Percentiles rank a stretch among this genome's conserved stretches.
These are phyloP conservation scores for Endomychus coccineus DNA, from an alignment of 2,888 invertebrate species.

Conservation along the genomic window DNA sequence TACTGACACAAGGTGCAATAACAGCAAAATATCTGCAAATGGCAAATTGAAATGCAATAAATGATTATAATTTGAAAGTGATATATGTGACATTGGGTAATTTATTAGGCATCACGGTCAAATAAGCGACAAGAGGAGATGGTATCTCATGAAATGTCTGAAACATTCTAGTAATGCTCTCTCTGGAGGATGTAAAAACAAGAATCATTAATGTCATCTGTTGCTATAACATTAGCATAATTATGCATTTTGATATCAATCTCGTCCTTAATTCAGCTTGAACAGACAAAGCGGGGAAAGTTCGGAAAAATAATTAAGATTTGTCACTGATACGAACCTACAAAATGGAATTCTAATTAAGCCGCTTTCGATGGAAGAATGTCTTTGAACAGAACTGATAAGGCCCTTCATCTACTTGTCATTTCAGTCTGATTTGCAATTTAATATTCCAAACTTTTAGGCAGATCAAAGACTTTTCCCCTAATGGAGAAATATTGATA, in stretches of 20 bases:
- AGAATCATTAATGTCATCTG: constrained; percentile 34
- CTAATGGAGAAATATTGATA: constrained; percentile 13
- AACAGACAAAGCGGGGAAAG: constrained; percentile 13
- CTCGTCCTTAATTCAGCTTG: constrained; percentile 13
- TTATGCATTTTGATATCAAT: constrained; percentile 34
- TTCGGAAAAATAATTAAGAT: constrained; percentile 32
- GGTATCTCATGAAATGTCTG: too few relatives aligned
- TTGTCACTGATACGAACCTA: constrained; percentile 28
- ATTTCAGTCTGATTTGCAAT: constrained; percentile 33
- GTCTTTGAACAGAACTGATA: constrained; percentile 27
- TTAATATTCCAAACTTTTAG: constrained; percentile 34
- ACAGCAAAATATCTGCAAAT: too few relatives aligned
- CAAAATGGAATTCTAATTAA: constrained; percentile 36
- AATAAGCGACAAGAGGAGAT: too few relatives aligned
- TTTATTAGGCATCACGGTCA: too few relatives aligned
- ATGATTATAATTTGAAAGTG: too few relatives aligned
- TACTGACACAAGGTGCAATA: too few relatives aligned
- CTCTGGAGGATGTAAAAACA: constrained; percentile 25
- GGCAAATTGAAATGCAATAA: too few relatives aligned
- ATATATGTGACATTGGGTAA: too few relatives aligned
- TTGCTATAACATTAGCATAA: constrained; percentile 35
- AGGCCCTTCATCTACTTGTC: constrained; percentile 29
- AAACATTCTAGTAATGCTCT: constrained; percentile 25
- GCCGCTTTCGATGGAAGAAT: constrained; percentile 30
- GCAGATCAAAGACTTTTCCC: constrained; percentile 20